Evolutionary conservation across 2,888 invertebrate genomes (phyloP), one percentile per base, ranked within the genome.

Genomic region (Temnothorax ravouxi): DNA sequence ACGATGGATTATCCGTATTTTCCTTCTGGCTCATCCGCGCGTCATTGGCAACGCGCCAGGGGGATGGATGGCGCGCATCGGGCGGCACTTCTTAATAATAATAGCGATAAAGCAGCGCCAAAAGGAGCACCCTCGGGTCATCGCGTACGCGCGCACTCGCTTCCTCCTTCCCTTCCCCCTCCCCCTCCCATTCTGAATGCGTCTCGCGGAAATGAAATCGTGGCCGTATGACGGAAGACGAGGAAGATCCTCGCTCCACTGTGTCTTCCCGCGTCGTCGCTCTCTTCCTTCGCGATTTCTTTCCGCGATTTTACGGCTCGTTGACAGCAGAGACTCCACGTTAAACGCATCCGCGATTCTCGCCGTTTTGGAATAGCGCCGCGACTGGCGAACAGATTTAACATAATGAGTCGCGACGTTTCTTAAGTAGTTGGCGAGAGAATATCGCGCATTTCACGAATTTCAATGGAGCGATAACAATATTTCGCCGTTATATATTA

Each of bases 51-150:
- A 85, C 21, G 54, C 75, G 92, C 92, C 93, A 93, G 88, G 72
- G 84, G 84, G 82, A 81, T 72, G 87, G 88, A 89, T 87, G 81
- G 13, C 86, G 80, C 71, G 87, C 89, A 86, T 88, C 88, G 88
- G 86, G 89, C 91, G 41, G 29, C 92, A 91, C 91, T 89, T 91
- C 91, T 92, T 92, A 92, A 92, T 92, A 87, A 89, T 86, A 89
- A 89, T 84, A 18, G 87, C 88, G 88, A 91, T 91, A 91, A 90
- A 91, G 84, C 85, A 85, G 81, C 80, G 81, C 80, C 76, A 64
- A 54, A 71, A 74, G 69, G 54, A 29, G 25, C 21, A 41, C 56
- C n/a, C 29, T 34, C 56, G 79, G 69, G 79, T 67, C 61, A 69
- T 41, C 21, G 74, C 69, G 59, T 56, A 47, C 66, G 56, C 56